A percentile compares a stretch with the other conserved stretches of the same genome.
Evolutionary conservation across 1,140 invertebrate species (phyloP).

Genomic region (Pissodes strobi): DNA sequence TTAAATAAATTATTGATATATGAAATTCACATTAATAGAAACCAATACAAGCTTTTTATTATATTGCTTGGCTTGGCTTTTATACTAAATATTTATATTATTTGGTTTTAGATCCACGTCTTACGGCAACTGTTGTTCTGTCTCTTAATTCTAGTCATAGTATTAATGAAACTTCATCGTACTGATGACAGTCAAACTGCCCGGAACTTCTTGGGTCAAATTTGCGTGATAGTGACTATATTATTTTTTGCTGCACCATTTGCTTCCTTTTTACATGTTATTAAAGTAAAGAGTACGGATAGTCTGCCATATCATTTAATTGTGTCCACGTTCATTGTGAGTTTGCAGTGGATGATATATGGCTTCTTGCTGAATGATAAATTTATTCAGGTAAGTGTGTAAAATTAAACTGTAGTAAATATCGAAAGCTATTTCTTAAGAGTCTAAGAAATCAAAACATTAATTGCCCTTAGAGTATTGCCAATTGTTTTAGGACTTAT

Average conservation of each 20-base stretch:
- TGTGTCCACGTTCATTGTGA: constrained; percentile 73
- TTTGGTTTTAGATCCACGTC: constrained; percentile 39
- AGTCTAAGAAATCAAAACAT: neutral
- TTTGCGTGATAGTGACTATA: constrained; percentile 73
- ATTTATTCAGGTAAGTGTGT: constrained; percentile 68
- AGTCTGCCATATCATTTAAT: constrained; percentile 80
- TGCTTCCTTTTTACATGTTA: constrained; percentile 74
- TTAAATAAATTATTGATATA: no score
- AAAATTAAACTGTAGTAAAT: no score
- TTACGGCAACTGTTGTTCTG: constrained; percentile 38
- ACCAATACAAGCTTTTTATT: no score
- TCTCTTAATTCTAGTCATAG: constrained; percentile 29
- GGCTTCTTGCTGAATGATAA: constrained; percentile 70
- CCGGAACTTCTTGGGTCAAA: constrained; percentile 55
- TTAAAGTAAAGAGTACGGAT: constrained; percentile 74
- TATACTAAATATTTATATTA: no score
- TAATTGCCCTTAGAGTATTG: neutral
- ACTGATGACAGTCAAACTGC: constrained; percentile 22
- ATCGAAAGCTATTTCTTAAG: constrained; percentile 6
- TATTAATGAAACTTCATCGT: constrained; percentile 40
- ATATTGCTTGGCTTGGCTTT: no score
- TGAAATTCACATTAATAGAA: no score
- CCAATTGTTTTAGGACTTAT: constrained; percentile 11
- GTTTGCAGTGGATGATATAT: constrained; percentile 75
- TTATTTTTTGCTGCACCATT: constrained; percentile 80